phyloP scores from a whole-genome alignment of 2,113 vertebrate genomes.

The Tragelaphus scriptus region DNA sequence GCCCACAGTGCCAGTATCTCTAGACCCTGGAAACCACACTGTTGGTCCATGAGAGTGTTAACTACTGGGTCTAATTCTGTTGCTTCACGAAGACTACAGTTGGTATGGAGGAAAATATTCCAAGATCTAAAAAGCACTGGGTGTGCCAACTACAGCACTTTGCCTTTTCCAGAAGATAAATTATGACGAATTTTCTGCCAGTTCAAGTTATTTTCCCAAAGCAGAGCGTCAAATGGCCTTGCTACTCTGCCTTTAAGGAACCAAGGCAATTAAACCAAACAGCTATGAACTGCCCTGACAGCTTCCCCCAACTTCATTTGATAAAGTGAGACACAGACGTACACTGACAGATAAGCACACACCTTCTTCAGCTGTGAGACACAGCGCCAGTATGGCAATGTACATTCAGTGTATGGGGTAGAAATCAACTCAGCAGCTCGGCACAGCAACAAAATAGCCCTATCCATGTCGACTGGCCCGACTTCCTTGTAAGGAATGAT shows the following conservation, averaged over 20 bases:
- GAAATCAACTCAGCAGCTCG: neutral
- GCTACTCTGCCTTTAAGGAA: conserved; percentile 42
- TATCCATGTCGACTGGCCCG: neutral
- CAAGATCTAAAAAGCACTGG: conserved; percentile 29
- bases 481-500: conserved; percentile 60
- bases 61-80: neutral
- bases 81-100: conserved; percentile 24
- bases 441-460: conserved; percentile 27
- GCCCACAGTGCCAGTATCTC: neutral
- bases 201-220: conserved; percentile 59
- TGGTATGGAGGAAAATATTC: neutral
- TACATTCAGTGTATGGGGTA: neutral
- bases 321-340: conserved; percentile 34
- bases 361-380: conserved; percentile 35
- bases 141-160: conserved; percentile 51
- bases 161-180: conserved; percentile 62
- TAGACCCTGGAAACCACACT: neutral
- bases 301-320: conserved; percentile 10
- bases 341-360: conserved; percentile 23
- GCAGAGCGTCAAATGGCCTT: conserved; percentile 34
- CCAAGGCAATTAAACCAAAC: conserved; percentile 38
- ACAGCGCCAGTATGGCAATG: neutral
- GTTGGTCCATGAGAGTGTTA: neutral
- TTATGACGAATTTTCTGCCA: conserved; percentile 39
- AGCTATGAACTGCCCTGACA: neutral